phyloP scores from a whole-genome alignment of 2,888 invertebrate species.

The Schrankia costaestrigalis region DNA sequence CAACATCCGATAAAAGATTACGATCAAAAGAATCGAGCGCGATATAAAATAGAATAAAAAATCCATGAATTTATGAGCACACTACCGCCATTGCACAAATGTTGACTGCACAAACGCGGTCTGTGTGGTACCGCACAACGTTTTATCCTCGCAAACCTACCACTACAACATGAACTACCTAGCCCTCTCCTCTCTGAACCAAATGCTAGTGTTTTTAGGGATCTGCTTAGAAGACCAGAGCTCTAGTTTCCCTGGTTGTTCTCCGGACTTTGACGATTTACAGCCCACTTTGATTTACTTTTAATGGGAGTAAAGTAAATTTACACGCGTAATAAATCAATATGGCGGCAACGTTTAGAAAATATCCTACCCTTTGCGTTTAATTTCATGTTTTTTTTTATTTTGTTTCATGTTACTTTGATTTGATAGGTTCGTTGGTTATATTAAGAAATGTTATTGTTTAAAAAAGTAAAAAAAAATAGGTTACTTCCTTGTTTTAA shows the following conservation, averaged over 20 bases:
- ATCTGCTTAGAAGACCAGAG: slow-evolving; percentile 4
- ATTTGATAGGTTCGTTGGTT: no score
- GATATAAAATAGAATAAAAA: slow-evolving; percentile 31
- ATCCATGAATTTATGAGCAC: slow-evolving; percentile 34
- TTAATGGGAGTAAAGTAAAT: slow-evolving; percentile 58
- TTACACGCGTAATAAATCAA: slow-evolving; percentile 61
- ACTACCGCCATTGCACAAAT: slow-evolving; percentile 37
- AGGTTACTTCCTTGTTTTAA: no score
- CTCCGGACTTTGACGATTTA: slow-evolving; percentile 56
- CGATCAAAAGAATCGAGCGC: slow-evolving; percentile 27
- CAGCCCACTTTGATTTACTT: slow-evolving; percentile 59
- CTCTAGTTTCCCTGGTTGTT: slow-evolving; percentile 23
- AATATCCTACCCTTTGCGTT: slow-evolving; percentile 24
- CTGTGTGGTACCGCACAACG: slow-evolving; percentile 39
- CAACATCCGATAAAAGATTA: slow-evolving; percentile 19
- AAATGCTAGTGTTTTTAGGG: slow-evolving; percentile 2
- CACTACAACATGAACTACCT: slow-evolving; percentile 12
- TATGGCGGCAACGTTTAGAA: slow-evolving; percentile 32
- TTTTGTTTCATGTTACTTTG: slow-evolving; percentile 15
- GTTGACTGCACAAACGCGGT: slow-evolving; percentile 45
- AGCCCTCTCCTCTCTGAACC: slow-evolving; percentile 1
- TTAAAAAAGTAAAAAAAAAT: no score
- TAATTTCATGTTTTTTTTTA: slow-evolving; percentile 21
- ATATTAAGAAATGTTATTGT: no score
- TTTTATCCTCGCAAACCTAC: slow-evolving; percentile 33